Percentiles rank a stretch among this genome's conserved stretches.
Evolutionary conservation across 2,113 vertebrate species (phyloP).

Genomic region (Nyctereutes procyonoides): DNA sequence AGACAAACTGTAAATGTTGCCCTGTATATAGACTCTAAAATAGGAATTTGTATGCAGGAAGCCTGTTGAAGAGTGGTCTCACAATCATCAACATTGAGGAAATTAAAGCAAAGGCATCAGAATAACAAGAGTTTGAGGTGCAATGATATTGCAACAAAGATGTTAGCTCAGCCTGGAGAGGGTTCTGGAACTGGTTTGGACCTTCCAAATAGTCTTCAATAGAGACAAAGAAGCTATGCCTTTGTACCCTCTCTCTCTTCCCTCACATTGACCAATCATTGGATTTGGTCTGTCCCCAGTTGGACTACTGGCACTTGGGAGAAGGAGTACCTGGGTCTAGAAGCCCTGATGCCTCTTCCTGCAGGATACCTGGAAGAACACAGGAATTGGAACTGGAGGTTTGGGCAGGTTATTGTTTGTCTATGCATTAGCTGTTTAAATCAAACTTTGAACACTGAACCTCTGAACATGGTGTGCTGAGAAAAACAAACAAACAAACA

Average conservation of each 20-base stretch:
- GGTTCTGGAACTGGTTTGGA: background rate
- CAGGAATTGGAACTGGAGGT: background rate
- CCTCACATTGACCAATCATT: background rate
- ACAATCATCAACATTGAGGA: background rate
- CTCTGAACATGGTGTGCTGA: background rate
- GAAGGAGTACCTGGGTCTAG: background rate
- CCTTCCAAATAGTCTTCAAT: rapidly evolving
- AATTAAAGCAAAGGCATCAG: rapidly evolving
- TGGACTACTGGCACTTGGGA: background rate
- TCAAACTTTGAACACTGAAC: background rate
- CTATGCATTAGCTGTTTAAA: background rate
- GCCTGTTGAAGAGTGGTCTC: background rate
- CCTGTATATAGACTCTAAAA: background rate
- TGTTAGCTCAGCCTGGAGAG: background rate
- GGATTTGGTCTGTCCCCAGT: background rate
- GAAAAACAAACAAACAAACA: background rate
- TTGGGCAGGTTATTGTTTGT: background rate
- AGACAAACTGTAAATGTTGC: background rate
- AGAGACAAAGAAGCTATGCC: background rate
- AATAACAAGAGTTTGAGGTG: background rate
- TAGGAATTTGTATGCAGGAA: background rate
- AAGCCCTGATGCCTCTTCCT: background rate
- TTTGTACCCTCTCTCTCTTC: background rate
- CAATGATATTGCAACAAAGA: too few relatives aligned
- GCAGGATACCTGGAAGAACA: background rate